Evolutionary conservation across 1,140 invertebrate genomes (phyloP).

Genomic region (Druon quercuslanigerum): DNA sequence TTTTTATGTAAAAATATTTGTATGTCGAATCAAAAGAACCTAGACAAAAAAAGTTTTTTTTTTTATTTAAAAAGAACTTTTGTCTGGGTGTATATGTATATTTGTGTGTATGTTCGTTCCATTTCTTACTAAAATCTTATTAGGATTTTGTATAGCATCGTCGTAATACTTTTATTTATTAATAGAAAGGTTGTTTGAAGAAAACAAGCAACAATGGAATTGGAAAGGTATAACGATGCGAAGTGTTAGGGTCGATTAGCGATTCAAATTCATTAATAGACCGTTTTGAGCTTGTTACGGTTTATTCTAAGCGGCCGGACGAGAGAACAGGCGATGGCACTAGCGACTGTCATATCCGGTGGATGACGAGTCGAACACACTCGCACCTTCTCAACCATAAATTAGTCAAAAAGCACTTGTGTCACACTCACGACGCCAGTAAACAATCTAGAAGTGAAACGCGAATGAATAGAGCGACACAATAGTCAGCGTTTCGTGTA

Average conservation of each 20-base stretch:
- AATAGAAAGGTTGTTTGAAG: background rate
- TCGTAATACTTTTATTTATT: background rate
- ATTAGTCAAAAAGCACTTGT: constrained; percentile 48
- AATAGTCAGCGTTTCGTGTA: background rate
- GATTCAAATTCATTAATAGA: constrained; percentile 28
- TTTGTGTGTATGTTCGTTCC: too few species aligned
- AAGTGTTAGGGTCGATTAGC: background rate
- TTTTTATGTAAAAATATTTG: too few species aligned
- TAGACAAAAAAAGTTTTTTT: too few species aligned
- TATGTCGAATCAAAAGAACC: too few species aligned
- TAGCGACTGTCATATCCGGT: constrained; percentile 28
- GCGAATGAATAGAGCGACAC: constrained; percentile 8
- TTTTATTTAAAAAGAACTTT: too few species aligned
- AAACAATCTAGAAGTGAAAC: constrained; percentile 32
- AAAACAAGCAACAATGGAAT: background rate
- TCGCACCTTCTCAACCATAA: constrained; percentile 50
- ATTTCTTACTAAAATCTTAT: too few species aligned
- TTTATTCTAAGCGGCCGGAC: background rate
- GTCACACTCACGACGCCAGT: constrained; percentile 32
- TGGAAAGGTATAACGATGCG: background rate
- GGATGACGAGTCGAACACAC: constrained; percentile 46
- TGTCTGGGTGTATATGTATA: too few species aligned
- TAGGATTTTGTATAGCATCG: too few species aligned
- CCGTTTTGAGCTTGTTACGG: background rate
- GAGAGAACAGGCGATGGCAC: constrained; percentile 19